These are phyloP conservation scores for Macrotrachela quadricornifera DNA, from an alignment of 1,140 invertebrate species.

Conservation along the genomic window DNA sequence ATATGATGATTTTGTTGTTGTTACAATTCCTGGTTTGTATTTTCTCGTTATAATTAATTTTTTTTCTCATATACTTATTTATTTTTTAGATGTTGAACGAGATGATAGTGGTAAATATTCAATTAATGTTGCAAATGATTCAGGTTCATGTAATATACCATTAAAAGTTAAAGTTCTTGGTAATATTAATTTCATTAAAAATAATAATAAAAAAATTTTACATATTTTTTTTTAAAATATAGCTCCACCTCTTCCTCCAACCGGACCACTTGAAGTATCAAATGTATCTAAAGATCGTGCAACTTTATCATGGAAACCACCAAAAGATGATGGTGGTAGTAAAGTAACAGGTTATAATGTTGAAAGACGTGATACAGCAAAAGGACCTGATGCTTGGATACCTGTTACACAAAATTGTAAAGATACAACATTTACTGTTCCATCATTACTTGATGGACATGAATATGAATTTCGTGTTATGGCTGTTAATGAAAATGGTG, in stretches of 20 bases:
- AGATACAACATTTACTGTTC: slow-evolving; percentile 2
- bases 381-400: slow-evolving; percentile 3
- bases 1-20: no score
- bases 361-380: slow-evolving; percentile 40
- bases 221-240: neutral
- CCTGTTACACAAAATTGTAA: slow-evolving; percentile 1
- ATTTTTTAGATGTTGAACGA: neutral
- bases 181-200: no score
- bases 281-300: slow-evolving; percentile 4
- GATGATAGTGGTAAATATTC: slow-evolving; percentile 2
- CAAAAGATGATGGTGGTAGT: slow-evolving; percentile 66
- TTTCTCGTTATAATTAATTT: neutral
- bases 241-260: slow-evolving; percentile 5
- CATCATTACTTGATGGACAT: slow-evolving; percentile 39
- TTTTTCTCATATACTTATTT: neutral
- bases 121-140: slow-evolving; percentile 7
- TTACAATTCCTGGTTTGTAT: neutral
- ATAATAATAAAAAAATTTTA: no score
- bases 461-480: slow-evolving; percentile 88
- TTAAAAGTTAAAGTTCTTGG: slow-evolving; percentile 6
- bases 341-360: slow-evolving; percentile 74
- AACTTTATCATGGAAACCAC: slow-evolving; percentile 53
- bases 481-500: slow-evolving; percentile 85
- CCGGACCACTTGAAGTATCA: slow-evolving; percentile 5
- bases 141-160: neutral